Evolutionary conservation across 2,888 invertebrate species (phyloP).

Genomic region (Lypha dubia): DNA sequence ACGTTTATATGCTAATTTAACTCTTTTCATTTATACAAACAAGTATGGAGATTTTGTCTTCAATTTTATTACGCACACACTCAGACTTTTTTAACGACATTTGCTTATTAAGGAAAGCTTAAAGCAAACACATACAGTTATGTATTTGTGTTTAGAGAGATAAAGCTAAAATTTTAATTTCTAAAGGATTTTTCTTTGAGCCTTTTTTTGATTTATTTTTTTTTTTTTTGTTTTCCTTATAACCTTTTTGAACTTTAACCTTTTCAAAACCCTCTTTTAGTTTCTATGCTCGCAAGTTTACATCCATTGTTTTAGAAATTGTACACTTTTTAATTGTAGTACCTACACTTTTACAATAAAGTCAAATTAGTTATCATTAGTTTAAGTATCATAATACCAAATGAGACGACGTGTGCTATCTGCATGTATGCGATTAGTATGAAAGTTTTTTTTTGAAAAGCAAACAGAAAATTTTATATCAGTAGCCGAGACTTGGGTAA

Average conservation of each 20-base stretch:
- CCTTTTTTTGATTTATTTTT: not conserved
- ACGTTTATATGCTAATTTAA: not conserved
- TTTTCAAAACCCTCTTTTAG: not conserved
- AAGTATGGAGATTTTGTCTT: not conserved
- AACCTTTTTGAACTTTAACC: slow-evolving; percentile 14
- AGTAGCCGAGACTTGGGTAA: slow-evolving; percentile 37
- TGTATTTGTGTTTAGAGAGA: not conserved
- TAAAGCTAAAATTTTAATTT: not conserved
- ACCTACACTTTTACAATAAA: slow-evolving; percentile 40
- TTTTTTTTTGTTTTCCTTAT: not conserved
- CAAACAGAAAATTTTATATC: slow-evolving; percentile 30
- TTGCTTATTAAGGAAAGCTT: not conserved
- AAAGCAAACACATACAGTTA: not conserved
- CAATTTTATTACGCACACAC: not conserved
- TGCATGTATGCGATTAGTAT: slow-evolving; percentile 44
- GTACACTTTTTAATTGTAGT: not conserved
- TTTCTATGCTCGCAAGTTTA: not conserved
- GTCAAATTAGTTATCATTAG: slow-evolving; percentile 70
- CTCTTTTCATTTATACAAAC: slow-evolving; percentile 3
- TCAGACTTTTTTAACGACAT: not conserved
- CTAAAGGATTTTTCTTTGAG: not conserved
- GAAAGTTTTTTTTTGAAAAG: slow-evolving; percentile 50
- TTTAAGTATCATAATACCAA: slow-evolving; percentile 56
- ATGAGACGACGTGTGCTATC: slow-evolving; percentile 69
- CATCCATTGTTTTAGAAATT: slow-evolving; percentile 10